Conservation (phyloP, 2,797 vertebrate species). For the Arctocebus calabarensis region DNA sequence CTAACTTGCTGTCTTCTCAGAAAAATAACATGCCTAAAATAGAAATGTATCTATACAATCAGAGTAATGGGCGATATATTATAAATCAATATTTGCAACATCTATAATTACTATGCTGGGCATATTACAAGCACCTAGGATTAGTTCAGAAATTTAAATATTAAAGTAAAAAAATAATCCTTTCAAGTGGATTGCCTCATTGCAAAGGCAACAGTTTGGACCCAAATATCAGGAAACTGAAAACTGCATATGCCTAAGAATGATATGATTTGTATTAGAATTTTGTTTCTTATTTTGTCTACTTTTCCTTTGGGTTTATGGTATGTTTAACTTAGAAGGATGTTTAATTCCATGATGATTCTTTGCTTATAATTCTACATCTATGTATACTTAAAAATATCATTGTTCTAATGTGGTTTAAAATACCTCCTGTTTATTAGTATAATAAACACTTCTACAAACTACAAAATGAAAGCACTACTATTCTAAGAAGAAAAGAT, state of each 20-base stretch:
- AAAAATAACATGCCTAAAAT: neutral
- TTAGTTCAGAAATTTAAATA: slow-evolving; percentile 27
- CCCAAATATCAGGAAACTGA: neutral
- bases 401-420: neutral
- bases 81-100: neutral
- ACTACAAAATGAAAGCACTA: neutral
- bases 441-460: neutral
- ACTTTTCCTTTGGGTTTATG: neutral
- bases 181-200: neutral
- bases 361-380: neutral
- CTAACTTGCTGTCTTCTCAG: neutral
- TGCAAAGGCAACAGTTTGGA: neutral
- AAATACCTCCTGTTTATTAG: neutral
- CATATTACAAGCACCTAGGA: neutral
- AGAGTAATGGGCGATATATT: neutral
- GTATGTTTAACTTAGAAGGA: neutral
- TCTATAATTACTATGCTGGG: neutral
- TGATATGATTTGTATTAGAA: neutral
- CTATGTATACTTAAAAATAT: neutral
- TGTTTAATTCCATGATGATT: neutral
- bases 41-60: neutral
- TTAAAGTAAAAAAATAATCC: neutral
- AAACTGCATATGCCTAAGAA: neutral
- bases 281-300: neutral
- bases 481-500: neutral